Evolutionary conservation across 2,797 vertebrate genomes (phyloP).

Genomic region (Xerus rutilus): DNA sequence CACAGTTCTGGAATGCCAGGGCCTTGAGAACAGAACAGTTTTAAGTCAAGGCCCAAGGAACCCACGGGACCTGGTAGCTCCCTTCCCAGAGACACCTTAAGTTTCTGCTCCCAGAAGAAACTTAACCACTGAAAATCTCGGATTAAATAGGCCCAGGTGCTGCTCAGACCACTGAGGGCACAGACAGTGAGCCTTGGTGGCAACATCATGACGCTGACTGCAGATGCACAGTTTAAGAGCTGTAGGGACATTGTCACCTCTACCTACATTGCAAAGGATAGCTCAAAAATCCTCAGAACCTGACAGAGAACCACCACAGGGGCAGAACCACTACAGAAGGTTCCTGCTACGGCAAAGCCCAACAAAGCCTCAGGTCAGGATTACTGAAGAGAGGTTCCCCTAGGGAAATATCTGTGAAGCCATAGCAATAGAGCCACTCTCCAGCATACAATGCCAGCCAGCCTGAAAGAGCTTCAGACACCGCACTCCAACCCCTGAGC

Average conservation of each 20-base stretch:
- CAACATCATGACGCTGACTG: not conserved
- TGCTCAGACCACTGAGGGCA: not conserved
- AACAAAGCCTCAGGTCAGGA: not conserved
- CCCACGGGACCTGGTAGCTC: not conserved
- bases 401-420: not conserved
- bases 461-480: not conserved
- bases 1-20: not conserved
- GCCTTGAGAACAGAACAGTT: not conserved
- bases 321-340: too few species aligned
- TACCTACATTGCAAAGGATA: not conserved
- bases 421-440: not conserved
- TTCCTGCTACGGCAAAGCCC: not conserved
- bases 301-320: not conserved
- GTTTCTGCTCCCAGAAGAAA: not conserved
- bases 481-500: not conserved
- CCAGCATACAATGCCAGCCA: too few species aligned
- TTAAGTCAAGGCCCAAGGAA: not conserved
- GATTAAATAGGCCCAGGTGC: not conserved
- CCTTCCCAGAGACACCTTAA: not conserved
- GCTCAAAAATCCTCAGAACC: not conserved
- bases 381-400: too few species aligned
- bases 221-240: not conserved
- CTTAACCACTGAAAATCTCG: not conserved
- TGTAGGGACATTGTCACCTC: not conserved
- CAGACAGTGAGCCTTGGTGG: not conserved